Base-by-base conservation (phyloP, 2,888 invertebrate species). In the Pachliopta kotzebuea region DNA sequence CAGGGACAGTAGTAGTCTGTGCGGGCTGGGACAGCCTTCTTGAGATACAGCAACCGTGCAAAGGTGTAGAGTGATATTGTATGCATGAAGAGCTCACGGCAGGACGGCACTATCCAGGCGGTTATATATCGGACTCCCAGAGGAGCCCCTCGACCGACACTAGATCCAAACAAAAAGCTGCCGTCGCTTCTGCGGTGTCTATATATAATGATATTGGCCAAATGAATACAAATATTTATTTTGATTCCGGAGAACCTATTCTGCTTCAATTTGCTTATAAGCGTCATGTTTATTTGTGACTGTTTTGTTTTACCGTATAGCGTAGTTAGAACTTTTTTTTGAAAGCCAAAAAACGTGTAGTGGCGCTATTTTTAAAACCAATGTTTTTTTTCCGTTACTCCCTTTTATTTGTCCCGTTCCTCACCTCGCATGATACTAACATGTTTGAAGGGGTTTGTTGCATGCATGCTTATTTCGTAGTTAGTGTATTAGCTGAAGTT, bases 181-280 rank as follows among this genome's bases (percentile, higher is more conserved):
- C 79, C 82, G 84, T 80, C 74, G 87, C 86, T 86, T 85, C 76
- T 79, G 81, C 85, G 81, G 85, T 85, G 81, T 82, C 76, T 76
- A 67, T 75, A 70, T 72, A 75, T 76, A 87, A 90, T 88, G 86
- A 89, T 86, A 85, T 87, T 93, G 93, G 92, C 93, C 93, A 92
- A 90, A 85, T 87, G 84, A 89, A 87, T 79, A 84, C 77, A 77
- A 71, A 76, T 85, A 84, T 88, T 92, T 90, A 85, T 88, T 90
- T 88, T 89, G 86, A 88, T 88, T 88, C 90, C 86, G 88, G 89
- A 90, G 91, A 90, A 91, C 91, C 90, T 91, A 91, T 91, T 91
- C 90, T 91, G 91, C 91, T 92, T 91, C 77, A 88, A 88, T 89
- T 89, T 90, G 90, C 90, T 92, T 91, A 85, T 85, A 83, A 86